Conservation (phyloP, 2,113 vertebrate species). For the Sylvia atricapilla region DNA sequence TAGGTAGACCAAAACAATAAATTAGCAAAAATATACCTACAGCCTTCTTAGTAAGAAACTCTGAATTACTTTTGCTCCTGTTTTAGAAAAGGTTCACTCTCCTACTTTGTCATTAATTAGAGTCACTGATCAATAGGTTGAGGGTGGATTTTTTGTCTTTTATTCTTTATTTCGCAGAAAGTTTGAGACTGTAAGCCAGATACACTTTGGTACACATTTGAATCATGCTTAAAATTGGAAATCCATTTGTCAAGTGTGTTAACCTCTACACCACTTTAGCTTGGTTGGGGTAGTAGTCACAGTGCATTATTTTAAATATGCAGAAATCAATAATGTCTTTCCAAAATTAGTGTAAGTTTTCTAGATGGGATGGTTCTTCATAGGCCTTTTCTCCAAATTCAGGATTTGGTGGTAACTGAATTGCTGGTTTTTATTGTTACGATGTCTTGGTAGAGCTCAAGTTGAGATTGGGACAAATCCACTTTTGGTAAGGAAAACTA, state of each 20-base stretch:
- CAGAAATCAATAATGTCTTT: neutral
- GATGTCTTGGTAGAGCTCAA: neutral
- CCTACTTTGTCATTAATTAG: neutral
- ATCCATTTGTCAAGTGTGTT: neutral
- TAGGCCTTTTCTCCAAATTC: neutral
- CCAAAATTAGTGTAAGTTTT: neutral
- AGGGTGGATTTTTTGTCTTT: neutral
- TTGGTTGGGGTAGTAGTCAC: accelerated
- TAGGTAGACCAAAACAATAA: neutral
- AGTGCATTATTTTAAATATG: neutral
- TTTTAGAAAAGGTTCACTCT: neutral
- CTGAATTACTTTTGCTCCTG: accelerated
- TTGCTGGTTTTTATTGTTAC: neutral
- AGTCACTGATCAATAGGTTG: neutral
- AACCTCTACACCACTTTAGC: neutral
- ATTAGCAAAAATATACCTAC: neutral
- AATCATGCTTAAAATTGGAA: neutral
- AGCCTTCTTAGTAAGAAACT: neutral
- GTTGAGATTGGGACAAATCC: neutral
- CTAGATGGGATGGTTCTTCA: neutral
- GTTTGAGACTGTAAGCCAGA: neutral
- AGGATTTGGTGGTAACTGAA: neutral
- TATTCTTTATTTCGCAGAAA: neutral
- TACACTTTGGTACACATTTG: neutral
- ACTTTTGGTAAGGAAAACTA: neutral